Evolutionary conservation across 1,140 invertebrate genomes (phyloP).

Genomic region (Oedothorax gibbosus): DNA sequence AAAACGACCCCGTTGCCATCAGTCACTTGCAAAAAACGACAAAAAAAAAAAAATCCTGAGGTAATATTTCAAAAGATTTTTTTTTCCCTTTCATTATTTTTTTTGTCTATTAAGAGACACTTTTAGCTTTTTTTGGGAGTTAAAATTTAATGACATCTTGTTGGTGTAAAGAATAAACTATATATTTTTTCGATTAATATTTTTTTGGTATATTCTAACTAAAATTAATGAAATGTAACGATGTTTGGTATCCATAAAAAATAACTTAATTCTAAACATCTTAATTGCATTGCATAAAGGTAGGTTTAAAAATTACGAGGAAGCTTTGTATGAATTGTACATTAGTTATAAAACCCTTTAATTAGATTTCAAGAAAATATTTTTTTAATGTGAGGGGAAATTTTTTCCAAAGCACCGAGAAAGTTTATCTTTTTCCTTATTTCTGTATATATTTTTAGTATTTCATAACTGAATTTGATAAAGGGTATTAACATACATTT

Average conservation of each 20-base stretch:
- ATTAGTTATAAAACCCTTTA: no score
- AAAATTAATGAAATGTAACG: slow-evolving; percentile 52
- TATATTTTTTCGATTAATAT: not conserved
- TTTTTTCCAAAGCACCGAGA: no score
- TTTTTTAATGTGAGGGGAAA: no score
- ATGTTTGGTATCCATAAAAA: not conserved
- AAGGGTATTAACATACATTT: no score
- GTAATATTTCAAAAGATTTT: slow-evolving; percentile 25
- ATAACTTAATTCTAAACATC: slow-evolving; percentile 10
- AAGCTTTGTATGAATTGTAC: no score
- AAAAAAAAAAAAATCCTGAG: slow-evolving; percentile 12
- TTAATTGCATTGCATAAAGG: slow-evolving; percentile 6
- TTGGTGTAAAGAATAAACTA: not conserved
- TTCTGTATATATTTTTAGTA: no score
- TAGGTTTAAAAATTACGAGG: no score
- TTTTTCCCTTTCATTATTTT: not conserved
- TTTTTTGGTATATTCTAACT: slow-evolving; percentile 27
- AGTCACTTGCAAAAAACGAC: not conserved
- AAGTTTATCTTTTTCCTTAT: no score
- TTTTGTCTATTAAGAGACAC: slow-evolving; percentile 10
- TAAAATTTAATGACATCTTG: slow-evolving; percentile 45
- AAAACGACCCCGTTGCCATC: slow-evolving; percentile 34
- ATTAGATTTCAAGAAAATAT: no score
- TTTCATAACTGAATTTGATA: no score
- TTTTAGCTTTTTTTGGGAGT: slow-evolving; percentile 17